phyloP scores from a whole-genome alignment of 2,888 invertebrate genomes.

The Hirtodrosophila duncani region DNA sequence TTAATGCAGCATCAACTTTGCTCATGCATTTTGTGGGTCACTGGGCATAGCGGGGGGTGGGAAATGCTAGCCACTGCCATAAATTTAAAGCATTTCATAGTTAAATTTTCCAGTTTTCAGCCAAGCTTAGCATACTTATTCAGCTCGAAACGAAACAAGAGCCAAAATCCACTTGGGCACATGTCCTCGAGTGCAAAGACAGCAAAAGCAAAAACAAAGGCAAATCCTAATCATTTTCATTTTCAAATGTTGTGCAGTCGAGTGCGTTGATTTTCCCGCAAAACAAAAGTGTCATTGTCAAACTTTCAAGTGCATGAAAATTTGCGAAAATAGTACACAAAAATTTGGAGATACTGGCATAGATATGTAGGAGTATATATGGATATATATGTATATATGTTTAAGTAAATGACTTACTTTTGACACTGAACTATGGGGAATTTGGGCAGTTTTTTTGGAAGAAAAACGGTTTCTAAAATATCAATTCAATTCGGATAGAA shows the following conservation, averaged over 20 bases:
- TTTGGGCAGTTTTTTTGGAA: too few relatives aligned
- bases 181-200: constrained; percentile 11
- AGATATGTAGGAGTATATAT: not conserved
- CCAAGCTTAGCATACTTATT: too few relatives aligned
- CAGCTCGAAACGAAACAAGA: constrained; percentile 3
- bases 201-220: constrained; percentile 11
- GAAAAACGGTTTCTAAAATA: too few relatives aligned
- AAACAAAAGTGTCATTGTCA: constrained; percentile 31
- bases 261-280: not conserved
- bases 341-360: not conserved
- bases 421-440: too few relatives aligned
- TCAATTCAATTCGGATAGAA: too few relatives aligned
- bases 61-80: too few relatives aligned
- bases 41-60: constrained; percentile 13
- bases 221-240: constrained; percentile 28
- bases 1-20: constrained; percentile 50
- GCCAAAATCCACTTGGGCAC: constrained; percentile 24
- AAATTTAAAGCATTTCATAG: too few relatives aligned
- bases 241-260: constrained; percentile 48
- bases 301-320: constrained; percentile 30
- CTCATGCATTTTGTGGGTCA: constrained; percentile 63
- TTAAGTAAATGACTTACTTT: too few relatives aligned
- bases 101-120: too few relatives aligned
- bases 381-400: constrained; percentile 1
- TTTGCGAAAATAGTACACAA: constrained; percentile 28